phyloP scores from a whole-genome alignment of 2,888 invertebrate species.

The Leptinotarsa tumamoca region DNA sequence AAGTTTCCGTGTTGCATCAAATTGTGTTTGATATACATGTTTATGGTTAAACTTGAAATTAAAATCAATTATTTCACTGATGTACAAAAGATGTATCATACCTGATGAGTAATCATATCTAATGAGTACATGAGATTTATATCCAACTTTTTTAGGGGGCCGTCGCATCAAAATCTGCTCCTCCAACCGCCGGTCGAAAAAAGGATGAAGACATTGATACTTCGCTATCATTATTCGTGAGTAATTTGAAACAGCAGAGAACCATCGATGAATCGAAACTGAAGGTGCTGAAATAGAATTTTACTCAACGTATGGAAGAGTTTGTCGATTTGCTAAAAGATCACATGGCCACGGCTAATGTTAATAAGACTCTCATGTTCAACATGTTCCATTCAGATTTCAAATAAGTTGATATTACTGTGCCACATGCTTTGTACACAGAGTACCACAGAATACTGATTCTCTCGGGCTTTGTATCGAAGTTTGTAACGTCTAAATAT shows the following conservation, averaged over 20 bases:
- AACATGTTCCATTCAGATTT: slow-evolving; percentile 97
- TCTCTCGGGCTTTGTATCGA: too few species aligned
- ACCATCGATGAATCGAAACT: slow-evolving; percentile 94
- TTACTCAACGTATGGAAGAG: slow-evolving; percentile 91
- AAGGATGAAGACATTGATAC: slow-evolving; percentile 89
- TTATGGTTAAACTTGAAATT: too few species aligned
- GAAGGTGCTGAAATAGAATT: slow-evolving; percentile 95
- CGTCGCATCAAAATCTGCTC: slow-evolving; percentile 59
- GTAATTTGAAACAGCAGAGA: slow-evolving; percentile 91
- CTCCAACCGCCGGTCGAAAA: slow-evolving; percentile 65
- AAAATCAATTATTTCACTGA: not conserved
- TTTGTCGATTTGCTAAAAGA: slow-evolving; percentile 92
- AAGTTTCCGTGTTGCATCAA: too few species aligned
- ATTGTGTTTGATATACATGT: too few species aligned
- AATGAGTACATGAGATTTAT: not conserved
- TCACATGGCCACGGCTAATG: slow-evolving; percentile 88
- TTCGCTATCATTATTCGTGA: slow-evolving; percentile 82
- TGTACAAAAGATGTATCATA: not conserved
- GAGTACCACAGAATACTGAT: too few species aligned
- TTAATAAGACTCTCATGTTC: slow-evolving; percentile 86
- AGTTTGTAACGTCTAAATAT: too few species aligned
- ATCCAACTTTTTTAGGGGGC: slow-evolving; percentile 58
- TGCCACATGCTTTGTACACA: too few species aligned
- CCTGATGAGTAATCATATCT: not conserved
- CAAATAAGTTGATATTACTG: slow-evolving; percentile 67